Evolutionary conservation across 2,888 invertebrate species (phyloP).

Genomic region (Synanthedon myopaeformis): DNA sequence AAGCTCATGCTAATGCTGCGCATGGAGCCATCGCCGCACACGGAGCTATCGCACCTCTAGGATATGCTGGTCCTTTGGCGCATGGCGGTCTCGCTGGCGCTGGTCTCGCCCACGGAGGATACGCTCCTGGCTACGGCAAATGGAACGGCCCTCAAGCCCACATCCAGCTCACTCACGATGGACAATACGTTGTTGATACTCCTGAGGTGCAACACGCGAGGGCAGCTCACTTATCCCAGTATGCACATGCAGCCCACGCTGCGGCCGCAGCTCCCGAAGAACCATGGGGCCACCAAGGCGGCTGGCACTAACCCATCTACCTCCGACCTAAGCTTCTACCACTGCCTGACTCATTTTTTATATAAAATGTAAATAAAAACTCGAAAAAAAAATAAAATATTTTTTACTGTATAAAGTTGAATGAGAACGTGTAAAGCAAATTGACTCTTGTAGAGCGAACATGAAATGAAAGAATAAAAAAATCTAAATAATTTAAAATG

Average conservation of each 20-base stretch:
- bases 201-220: slow-evolving; percentile 64
- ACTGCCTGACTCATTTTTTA: slow-evolving; percentile 53
- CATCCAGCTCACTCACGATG: slow-evolving; percentile 65
- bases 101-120: slow-evolving; percentile 15
- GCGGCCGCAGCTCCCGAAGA: slow-evolving; percentile 59
- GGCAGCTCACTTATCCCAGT: slow-evolving; percentile 53
- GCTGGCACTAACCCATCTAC: slow-evolving; percentile 51
- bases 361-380: slow-evolving; percentile 53
- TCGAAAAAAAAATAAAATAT: slow-evolving; percentile 42
- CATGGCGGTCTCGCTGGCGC: not conserved
- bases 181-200: slow-evolving; percentile 63
- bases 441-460: slow-evolving; percentile 56
- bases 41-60: not conserved
- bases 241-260: slow-evolving; percentile 55
- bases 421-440: slow-evolving; percentile 54
- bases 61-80: not conserved
- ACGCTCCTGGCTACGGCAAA: slow-evolving; percentile 58
- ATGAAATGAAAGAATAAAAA: slow-evolving; percentile 57
- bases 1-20: slow-evolving; percentile 38
- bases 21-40: slow-evolving; percentile 14
- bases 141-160: slow-evolving; percentile 62
- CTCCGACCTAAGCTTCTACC: slow-evolving; percentile 32
- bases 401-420: slow-evolving; percentile 57
- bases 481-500: slow-evolving; percentile 38
- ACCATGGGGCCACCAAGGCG: slow-evolving; percentile 45